Evolutionary conservation across 64 coral and sea anemone genomes (phyloP).

Genomic region (Actinia equina): DNA sequence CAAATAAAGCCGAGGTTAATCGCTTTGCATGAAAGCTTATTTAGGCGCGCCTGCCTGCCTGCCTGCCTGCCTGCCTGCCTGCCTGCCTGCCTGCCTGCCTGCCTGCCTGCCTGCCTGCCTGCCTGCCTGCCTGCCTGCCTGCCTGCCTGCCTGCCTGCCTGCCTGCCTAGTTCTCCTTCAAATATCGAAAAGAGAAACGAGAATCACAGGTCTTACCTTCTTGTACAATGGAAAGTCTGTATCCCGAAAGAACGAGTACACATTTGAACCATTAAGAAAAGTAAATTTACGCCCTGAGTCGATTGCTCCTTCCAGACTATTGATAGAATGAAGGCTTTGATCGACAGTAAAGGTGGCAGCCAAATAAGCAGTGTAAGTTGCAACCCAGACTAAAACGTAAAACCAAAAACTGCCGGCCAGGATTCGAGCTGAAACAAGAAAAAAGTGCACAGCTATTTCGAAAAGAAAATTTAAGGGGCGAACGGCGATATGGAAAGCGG

Average conservation of each 20-base stretch:
- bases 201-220: neutral
- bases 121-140: no score
- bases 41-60: no score
- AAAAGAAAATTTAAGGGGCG: neutral
- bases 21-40: no score
- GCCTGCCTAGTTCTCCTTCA: no score
- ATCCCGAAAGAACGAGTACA: neutral
- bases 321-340: neutral
- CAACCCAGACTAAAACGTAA: slow-evolving; percentile 6
- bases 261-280: neutral
- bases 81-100: no score
- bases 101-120: no score
- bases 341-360: slow-evolving; percentile 29
- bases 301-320: neutral
- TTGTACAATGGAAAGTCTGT: neutral
- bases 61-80: no score
- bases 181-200: neutral
- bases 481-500: neutral
- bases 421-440: neutral
- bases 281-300: neutral
- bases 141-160: no score
- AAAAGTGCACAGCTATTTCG: neutral
- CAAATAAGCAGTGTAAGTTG: slow-evolving; percentile 40
- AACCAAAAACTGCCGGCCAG: slow-evolving; percentile 26
- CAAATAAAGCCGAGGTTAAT: neutral